These are phyloP conservation scores for Hartigia nigra DNA, from an alignment of 2,888 invertebrate genomes.

Conservation along the genomic window DNA sequence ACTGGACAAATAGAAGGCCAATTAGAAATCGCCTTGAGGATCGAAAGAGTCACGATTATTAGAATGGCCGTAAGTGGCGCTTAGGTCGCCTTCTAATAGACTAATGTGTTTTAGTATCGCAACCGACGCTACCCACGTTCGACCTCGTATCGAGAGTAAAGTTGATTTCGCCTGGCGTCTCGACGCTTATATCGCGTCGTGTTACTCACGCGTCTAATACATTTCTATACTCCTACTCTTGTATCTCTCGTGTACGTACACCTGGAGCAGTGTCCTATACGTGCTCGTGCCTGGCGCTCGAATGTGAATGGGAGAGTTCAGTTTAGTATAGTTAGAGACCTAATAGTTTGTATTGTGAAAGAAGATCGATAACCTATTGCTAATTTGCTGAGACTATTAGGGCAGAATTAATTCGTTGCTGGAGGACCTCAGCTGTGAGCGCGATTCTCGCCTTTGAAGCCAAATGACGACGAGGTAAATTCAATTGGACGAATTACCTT, in stretches of 20 bases:
- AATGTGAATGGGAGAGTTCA: neutral
- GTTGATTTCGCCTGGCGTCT: neutral
- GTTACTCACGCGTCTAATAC: neutral
- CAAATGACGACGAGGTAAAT: neutral
- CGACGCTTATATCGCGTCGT: neutral
- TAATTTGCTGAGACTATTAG: neutral
- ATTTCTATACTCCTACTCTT: neutral
- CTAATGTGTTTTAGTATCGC: neutral
- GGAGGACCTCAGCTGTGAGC: neutral
- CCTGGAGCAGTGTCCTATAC: neutral
- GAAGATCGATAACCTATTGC: neutral
- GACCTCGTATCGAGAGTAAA: neutral
- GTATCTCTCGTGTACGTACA: neutral
- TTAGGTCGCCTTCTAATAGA: neutral
- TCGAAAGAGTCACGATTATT: neutral
- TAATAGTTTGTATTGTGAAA: neutral
- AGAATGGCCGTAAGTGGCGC: neutral
- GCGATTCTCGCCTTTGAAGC: neutral
- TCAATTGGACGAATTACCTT: neutral
- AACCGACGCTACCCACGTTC: neutral
- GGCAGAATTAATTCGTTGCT: neutral
- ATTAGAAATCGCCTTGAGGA: neutral
- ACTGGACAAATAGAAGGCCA: neutral
- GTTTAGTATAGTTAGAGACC: neutral
- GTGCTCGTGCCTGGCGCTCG: neutral